Evolutionary conservation across 2,797 vertebrate species (phyloP), one percentile per base, ranked within the genome.

Genomic region (Malacoraja senta): DNA sequence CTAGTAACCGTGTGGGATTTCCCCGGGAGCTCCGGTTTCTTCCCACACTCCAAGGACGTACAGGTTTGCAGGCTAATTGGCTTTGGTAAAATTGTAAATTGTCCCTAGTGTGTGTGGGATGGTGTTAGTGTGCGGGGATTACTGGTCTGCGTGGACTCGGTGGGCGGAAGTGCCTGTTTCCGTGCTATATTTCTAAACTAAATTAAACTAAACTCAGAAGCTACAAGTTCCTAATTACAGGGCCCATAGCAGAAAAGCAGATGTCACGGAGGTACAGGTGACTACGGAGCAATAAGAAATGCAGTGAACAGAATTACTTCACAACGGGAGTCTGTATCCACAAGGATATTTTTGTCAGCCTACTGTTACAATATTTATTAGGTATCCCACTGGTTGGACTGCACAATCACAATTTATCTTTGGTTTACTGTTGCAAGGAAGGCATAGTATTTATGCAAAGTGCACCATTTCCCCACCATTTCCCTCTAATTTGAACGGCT

Each of bases 181-280:
- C 44, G 44, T 53, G 44, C 44, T 53, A 4, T 53, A 53, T 53
- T 53, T 53, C 44, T 53, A 53, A 53, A 6, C 44, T 53, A 53
- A 53, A 53, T 53, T 53, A 53, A 53, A 53, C 44, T 53, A 53
- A 53, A 53, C 44, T 7, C 86, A 71, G 86, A 63, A 68, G 32
- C 24, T 29, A 91, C 80, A 74, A 74, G 35, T 29, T 72, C 35
- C 71, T 53, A 91, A 91, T 91, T 74, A 91, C 38, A 83, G 65
- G 74, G 90, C 68, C 68, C 90, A 8, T 38, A 91, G 68, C 90
- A 91, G 65, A 32, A 72, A 72, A 91, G 88, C 88, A 91, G 90
- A 74, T 91, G 90, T 72, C 90, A 91, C 63, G 35, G 71, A 35
- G 53, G 10, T 68, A 32, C 84, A 88, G 84, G 83, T 86, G 90